A percentile compares a stretch with the other conserved stretches of the same genome.
Evolutionary conservation across 2,888 invertebrate genomes (phyloP).

Genomic region (Andrena flavipes): DNA sequence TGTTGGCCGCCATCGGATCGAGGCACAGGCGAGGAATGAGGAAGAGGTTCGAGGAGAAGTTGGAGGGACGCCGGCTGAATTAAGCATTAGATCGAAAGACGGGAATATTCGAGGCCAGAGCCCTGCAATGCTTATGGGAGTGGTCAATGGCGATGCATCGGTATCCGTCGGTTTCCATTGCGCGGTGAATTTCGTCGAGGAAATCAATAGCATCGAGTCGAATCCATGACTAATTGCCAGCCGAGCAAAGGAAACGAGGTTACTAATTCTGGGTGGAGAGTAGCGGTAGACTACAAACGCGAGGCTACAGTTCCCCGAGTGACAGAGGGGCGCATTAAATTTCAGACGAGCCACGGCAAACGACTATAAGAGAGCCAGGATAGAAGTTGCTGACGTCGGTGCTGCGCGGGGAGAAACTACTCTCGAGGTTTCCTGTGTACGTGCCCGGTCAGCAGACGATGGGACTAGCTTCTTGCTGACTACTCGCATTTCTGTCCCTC

Average conservation of each 20-base stretch:
- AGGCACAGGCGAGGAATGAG: conserved; percentile 24
- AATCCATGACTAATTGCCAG: no score
- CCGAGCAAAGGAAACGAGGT: background rate
- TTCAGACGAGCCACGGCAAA: conserved; percentile 50
- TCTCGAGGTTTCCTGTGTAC: conserved; percentile 63
- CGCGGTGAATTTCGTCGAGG: background rate
- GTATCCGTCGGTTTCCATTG: background rate
- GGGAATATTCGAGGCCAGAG: conserved; percentile 11
- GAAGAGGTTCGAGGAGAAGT: conserved; percentile 38
- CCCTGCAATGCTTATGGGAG: conserved; percentile 20
- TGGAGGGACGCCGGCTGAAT: conserved; percentile 27
- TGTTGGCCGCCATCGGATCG: conserved; percentile 9
- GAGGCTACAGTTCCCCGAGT: conserved; percentile 13
- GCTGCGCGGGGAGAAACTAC: conserved; percentile 55
- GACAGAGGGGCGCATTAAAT: conserved; percentile 44
- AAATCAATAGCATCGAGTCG: conserved; percentile 1
- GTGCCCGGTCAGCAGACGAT: conserved; percentile 62
- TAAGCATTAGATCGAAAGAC: conserved; percentile 30
- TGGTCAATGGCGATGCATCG: conserved; percentile 2
- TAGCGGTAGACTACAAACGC: background rate
- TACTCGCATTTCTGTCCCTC: conserved; percentile 57
- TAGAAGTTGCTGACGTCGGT: conserved; percentile 63
- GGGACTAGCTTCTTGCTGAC: conserved; percentile 66
- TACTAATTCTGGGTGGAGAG: background rate
- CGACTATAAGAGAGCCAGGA: conserved; percentile 48